A percentile compares a stretch with the other conserved stretches of the same genome.
These are phyloP conservation scores for Aplodontia rufa DNA, from an alignment of 2,113 vertebrate genomes.

Conservation along the genomic window DNA sequence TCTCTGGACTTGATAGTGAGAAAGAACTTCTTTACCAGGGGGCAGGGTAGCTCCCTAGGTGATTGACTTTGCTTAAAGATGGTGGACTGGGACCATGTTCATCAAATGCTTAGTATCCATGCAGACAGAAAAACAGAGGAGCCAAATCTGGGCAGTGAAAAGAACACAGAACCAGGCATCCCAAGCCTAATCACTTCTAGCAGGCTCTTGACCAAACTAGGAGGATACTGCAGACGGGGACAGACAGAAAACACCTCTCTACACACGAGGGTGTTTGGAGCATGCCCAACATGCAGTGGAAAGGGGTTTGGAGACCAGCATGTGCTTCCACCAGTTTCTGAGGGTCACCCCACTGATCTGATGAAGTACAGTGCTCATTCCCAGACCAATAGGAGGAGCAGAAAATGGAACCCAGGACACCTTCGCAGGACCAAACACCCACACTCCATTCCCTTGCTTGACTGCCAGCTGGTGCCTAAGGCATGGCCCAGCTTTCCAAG, in stretches of 20 bases:
- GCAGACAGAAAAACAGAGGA: background rate
- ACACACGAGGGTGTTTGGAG: background rate
- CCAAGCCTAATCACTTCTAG: background rate
- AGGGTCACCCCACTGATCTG: too few species aligned
- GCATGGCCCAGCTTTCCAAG: background rate
- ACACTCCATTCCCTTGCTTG: background rate
- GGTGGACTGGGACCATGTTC: background rate
- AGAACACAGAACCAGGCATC: background rate
- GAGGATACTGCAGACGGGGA: too few species aligned
- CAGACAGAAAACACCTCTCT: background rate
- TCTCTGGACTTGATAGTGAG: background rate
- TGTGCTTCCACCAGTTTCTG: too few species aligned
- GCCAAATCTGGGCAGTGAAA: accelerated
- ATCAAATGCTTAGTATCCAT: background rate
- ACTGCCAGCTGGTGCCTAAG: background rate
- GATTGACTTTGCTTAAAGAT: background rate
- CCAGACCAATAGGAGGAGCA: background rate
- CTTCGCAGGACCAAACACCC: background rate
- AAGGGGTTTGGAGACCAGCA: background rate
- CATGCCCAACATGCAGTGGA: background rate
- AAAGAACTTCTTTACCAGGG: background rate
- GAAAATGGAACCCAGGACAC: background rate
- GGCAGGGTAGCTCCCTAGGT: background rate
- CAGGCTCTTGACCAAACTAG: too few species aligned
- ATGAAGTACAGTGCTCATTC: too few species aligned